phyloP scores from a whole-genome alignment of 2,797 vertebrate species.

The Myiothlypis coronata region DNA sequence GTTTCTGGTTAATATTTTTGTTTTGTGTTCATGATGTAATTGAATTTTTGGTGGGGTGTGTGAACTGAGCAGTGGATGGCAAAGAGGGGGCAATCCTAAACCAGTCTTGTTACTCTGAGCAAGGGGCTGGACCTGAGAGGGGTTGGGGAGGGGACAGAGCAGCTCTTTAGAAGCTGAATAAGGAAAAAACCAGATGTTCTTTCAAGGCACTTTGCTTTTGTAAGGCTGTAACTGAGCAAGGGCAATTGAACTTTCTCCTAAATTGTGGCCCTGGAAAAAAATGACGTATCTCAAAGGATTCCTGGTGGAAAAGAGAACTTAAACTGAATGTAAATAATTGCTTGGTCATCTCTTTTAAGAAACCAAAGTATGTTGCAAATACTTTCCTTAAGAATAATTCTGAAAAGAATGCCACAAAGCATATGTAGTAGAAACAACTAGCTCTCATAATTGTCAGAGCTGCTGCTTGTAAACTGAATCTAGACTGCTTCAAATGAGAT shows the following conservation, averaged over 20 bases:
- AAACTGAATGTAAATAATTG: neutral
- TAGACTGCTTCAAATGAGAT: neutral
- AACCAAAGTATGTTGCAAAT: neutral
- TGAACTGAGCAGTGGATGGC: neutral
- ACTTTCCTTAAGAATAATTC: neutral
- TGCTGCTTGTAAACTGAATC: neutral
- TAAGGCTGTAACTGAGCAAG: neutral
- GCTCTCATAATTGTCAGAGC: neutral
- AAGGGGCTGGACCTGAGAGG: neutral
- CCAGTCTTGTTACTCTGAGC: neutral
- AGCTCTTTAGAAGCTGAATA: neutral
- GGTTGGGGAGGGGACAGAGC: neutral
- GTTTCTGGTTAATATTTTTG: neutral
- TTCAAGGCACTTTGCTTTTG: neutral
- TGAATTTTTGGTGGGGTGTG: neutral
- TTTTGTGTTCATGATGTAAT: neutral
- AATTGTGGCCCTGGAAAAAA: neutral
- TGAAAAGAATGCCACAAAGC: neutral
- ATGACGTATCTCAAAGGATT: neutral
- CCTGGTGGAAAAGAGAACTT: neutral
- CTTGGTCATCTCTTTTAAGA: neutral
- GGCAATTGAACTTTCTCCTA: neutral
- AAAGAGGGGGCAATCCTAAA: neutral
- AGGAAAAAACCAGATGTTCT: neutral
- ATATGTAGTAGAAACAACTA: neutral